These are phyloP conservation scores for Caenorhabditis sinica DNA, from an alignment of 2,888 invertebrate species.

Conservation along the genomic window DNA sequence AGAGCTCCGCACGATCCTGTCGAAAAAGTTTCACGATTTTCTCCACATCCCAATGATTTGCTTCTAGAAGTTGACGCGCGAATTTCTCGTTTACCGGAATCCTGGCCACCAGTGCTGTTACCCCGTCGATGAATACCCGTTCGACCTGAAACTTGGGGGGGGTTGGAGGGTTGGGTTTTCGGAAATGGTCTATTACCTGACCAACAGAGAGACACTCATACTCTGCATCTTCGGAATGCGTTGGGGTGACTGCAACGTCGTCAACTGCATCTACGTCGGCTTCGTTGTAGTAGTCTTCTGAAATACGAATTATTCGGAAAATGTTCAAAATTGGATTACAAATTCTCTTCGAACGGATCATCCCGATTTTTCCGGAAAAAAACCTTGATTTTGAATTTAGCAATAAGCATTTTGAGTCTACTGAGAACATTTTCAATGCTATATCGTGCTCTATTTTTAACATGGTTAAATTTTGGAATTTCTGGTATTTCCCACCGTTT, in stretches of 20 bases:
- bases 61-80: constrained; percentile 88
- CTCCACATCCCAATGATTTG: constrained; percentile 92
- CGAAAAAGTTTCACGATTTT: constrained; percentile 43
- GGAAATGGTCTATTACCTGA: constrained; percentile 62
- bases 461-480: no score
- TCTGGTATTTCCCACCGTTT: no score
- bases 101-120: constrained; percentile 56
- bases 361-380: no score
- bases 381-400: neutral
- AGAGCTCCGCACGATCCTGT: constrained; percentile 38
- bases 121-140: constrained; percentile 68
- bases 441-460: no score
- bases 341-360: no score
- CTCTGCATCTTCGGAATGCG: constrained; percentile 71
- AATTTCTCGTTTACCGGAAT: constrained; percentile 68
- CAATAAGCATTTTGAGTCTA: no score
- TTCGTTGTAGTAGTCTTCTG: constrained; percentile 74
- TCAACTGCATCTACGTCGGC: constrained; percentile 67
- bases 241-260: constrained; percentile 61
- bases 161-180: no score
- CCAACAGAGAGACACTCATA: constrained; percentile 69
- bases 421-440: no score
- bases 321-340: no score
- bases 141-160: constrained; percentile 74
- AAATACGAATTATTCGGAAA: neutral